A percentile compares a stretch with the other conserved stretches of the same genome.
These are phyloP conservation scores for Gallinago solitaria DNA, from an alignment of 2,797 vertebrate species.

Conservation along the genomic window DNA sequence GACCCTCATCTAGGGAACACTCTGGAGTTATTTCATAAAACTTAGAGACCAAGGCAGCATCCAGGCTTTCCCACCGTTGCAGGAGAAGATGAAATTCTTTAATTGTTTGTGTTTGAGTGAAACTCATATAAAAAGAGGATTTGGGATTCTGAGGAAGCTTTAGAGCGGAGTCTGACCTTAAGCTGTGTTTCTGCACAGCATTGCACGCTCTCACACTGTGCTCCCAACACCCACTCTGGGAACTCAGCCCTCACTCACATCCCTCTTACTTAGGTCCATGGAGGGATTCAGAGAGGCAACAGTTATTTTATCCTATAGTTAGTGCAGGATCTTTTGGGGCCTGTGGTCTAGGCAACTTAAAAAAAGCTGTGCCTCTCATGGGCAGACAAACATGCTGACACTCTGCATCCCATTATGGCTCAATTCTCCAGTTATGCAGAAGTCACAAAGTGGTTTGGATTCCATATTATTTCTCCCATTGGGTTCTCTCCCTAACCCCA, in stretches of 20 bases:
- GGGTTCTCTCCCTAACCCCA: background rate
- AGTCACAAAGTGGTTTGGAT: background rate
- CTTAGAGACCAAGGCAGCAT: constrained; percentile 17
- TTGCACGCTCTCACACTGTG: background rate
- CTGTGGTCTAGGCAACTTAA: background rate
- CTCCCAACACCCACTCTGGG: constrained; percentile 34
- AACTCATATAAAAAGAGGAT: constrained; percentile 73
- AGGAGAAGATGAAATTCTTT: constrained; percentile 61
- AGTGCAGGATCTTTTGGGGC: background rate
- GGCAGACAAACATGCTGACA: background rate
- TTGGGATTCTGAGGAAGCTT: constrained; percentile 61
- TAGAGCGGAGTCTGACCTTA: constrained; percentile 55
- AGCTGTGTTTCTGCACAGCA: constrained; percentile 46
- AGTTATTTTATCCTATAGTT: background rate
- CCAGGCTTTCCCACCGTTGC: constrained; percentile 39
- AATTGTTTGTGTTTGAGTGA: constrained; percentile 67
- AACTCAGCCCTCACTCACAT: background rate
- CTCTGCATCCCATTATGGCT: background rate
- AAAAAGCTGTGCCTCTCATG: background rate
- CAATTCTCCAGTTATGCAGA: background rate
- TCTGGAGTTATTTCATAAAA: constrained; percentile 46
- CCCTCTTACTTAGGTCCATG: background rate
- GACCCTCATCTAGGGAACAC: constrained; percentile 16
- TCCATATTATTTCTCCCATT: background rate
- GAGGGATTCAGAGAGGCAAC: background rate